phyloP scores from a whole-genome alignment of 2,797 vertebrate species.

The Picus viridis region DNA sequence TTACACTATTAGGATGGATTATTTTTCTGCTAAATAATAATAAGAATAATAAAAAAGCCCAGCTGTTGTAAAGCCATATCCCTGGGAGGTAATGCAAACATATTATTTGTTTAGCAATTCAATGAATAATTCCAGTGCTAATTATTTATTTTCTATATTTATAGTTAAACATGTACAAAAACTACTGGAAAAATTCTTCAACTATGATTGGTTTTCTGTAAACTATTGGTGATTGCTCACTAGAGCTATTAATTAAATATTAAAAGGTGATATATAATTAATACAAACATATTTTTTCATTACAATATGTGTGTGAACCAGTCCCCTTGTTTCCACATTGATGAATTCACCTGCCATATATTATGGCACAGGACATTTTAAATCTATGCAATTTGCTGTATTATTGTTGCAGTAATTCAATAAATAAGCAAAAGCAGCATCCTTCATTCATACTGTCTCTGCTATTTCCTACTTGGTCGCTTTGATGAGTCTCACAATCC shows the following conservation, averaged over 20 bases:
- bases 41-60: slow-evolving; percentile 35
- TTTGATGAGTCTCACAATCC: not conserved
- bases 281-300: slow-evolving; percentile 14
- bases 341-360: slow-evolving; percentile 11
- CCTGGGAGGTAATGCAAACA: not conserved
- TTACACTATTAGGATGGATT: not conserved
- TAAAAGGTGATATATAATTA: slow-evolving; percentile 51
- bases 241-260: slow-evolving; percentile 51
- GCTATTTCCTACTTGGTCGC: not conserved
- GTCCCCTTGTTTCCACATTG: slow-evolving; percentile 9
- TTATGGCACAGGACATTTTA: slow-evolving; percentile 25
- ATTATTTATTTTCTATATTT: slow-evolving; percentile 43
- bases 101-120: slow-evolving; percentile 25
- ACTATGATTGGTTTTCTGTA: not conserved
- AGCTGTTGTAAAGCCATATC: not conserved
- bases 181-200: not conserved
- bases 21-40: slow-evolving; percentile 26
- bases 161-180: not conserved
- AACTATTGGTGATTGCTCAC: not conserved
- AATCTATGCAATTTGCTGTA: not conserved
- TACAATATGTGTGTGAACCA: not conserved
- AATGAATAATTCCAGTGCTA: slow-evolving; percentile 33
- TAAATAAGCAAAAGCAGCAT: slow-evolving; percentile 12
- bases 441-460: not conserved
- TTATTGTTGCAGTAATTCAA: slow-evolving; percentile 13